Base-by-base conservation (phyloP, 2,797 vertebrate genomes). In the Salarias fasciatus region DNA sequence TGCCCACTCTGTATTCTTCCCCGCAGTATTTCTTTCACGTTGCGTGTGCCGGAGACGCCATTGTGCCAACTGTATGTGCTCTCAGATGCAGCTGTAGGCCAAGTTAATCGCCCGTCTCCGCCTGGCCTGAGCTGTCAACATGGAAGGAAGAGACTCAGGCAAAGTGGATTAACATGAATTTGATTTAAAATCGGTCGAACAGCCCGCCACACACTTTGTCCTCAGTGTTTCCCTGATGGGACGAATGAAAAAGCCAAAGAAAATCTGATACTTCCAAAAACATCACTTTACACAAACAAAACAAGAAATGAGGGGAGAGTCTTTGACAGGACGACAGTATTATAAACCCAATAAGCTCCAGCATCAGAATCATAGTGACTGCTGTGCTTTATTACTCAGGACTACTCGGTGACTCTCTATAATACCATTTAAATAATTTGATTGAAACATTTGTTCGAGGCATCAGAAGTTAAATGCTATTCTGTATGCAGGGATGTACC, bases 151-250 rank as follows among this genome's bases (percentile, higher is more conserved):
- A 38, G 52, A 24, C 12, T 33, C 12, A 24, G 48, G 49, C 55
- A 72, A 77, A 78, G 64, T 72, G 63, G 74, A 84, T 86, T 75
- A 72, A 63, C 43, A 50, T 13, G 53, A 75, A 62, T 76, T 62
- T 60, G 51, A 77, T 69, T 54, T 2, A 14, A 15, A 44, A 18
- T 55, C 36, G 13, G 53, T 46, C 48, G 5, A 45, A 38, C 46
- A 49, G 24, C 6, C 10, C 28, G 35, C 42, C 5, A 35, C 36
- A 35, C 14, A 29, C 58, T 48, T 11, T 55, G 41, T 56, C 43
- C 18, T n/a, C 50, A 28, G 35, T 24, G 43, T 33, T 15, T 45
- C 24, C 40, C 8, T 43, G 5, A 14, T 56, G 8, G 9, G 6
- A 10, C 31, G 15, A 59, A 38, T 6, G 9, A 37, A 1, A 43